Base-by-base conservation (phyloP, 2,113 vertebrate species). In the Petroica traversi region DNA sequence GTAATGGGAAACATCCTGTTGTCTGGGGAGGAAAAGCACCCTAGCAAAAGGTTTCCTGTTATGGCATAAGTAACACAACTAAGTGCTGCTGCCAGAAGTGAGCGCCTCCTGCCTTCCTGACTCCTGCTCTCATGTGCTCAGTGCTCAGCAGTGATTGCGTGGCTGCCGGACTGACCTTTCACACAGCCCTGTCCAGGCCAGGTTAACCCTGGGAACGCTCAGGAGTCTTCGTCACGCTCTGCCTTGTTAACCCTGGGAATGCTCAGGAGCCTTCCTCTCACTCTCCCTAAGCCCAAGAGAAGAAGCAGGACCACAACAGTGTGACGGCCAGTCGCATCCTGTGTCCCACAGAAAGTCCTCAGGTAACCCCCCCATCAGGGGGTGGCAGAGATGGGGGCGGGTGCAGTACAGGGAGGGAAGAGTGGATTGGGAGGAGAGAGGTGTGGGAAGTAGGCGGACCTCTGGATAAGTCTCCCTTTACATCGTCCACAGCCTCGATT, bases 401-500 rank as follows among this genome's bases (percentile, higher is more conserved):
- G 20, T 4, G 8, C 19, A 9, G 49, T 14, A 11, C n/a, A 22
- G 25, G 29, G 4, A 4, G 51, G 82, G 45, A 36, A 69, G 46
- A 23, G 28, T 12, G 67, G 49, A n/a, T 1, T 36, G 69, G 33
- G 48, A 67, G 14, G 36, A 12, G 14, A n/a, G 48, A 38, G 8
- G 4, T 8, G 5, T 72, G 74, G 61, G 48, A 67, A 72, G 24
- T 3, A 78, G 26, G 68, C 16, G n/a, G 73, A 67, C 31, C 23
- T 89, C 29, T 41, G 7, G 29, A 4, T 15, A 26, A 75, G 5
- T n/a, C 51, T 78, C 34, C 11, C 63, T 16, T 59, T 59, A 2
- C 4, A 0, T 31, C 67, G 29, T 19, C 38, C 6, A 1, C 36
- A 67, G 52, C 17, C 28, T 0, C 1, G 3, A 4, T 10, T 5